Evolutionary conservation across 2,888 invertebrate genomes (phyloP).

Genomic region (Chironomus riparius): DNA sequence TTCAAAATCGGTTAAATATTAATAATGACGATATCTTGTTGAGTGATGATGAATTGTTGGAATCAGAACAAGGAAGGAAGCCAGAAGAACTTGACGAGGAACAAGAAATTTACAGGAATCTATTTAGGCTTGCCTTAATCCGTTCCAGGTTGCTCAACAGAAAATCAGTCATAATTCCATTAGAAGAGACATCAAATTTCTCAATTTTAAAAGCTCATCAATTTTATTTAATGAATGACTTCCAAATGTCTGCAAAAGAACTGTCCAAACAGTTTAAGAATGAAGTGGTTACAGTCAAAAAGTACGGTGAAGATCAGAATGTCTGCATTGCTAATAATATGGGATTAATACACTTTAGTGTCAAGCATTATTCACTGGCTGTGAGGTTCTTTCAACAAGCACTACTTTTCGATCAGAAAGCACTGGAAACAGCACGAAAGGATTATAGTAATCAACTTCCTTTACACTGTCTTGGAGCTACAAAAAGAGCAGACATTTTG

Average conservation of each 20-base stretch:
- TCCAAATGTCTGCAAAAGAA: constrained; percentile 43
- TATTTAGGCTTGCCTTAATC: constrained; percentile 36
- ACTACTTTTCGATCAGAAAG: constrained; percentile 38
- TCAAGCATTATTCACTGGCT: constrained; percentile 42
- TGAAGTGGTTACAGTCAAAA: constrained; percentile 31
- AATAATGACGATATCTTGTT: constrained; percentile 29
- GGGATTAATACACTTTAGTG: constrained; percentile 42
- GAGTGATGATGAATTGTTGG: constrained; percentile 29
- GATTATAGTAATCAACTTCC: constrained; percentile 31
- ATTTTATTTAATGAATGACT: constrained; percentile 42
- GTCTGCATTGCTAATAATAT: constrained; percentile 42
- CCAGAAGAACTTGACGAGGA: constrained; percentile 20
- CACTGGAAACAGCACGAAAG: constrained; percentile 30
- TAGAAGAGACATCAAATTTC: constrained; percentile 38
- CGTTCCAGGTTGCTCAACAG: constrained; percentile 38
- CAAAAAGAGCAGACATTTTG: constrained; percentile 40
- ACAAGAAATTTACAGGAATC: constrained; percentile 33
- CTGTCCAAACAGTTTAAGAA: constrained; percentile 34
- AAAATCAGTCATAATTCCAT: constrained; percentile 36
- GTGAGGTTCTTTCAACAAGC: constrained; percentile 42
- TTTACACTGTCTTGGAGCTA: constrained; percentile 37
- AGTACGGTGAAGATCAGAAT: constrained; percentile 37
- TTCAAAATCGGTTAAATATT: constrained; percentile 35
- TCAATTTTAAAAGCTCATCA: constrained; percentile 41
- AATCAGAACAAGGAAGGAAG: constrained; percentile 15